Conservation (phyloP, 2,113 vertebrate genomes). For the Oceanites oceanicus region DNA sequence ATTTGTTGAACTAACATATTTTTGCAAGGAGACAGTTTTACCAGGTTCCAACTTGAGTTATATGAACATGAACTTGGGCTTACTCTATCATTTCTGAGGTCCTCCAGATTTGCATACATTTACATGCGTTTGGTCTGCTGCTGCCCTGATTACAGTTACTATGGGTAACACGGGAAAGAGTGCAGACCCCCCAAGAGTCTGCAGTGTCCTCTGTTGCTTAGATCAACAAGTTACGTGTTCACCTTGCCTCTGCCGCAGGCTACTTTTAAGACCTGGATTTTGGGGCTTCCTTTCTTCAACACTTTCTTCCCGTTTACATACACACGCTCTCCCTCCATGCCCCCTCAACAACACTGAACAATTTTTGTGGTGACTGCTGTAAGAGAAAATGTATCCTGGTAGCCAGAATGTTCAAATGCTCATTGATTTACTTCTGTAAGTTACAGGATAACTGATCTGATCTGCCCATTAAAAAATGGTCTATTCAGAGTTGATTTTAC, state of each 20-base stretch:
- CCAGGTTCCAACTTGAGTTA: neutral
- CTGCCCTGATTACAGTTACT: neutral
- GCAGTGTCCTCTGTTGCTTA: neutral
- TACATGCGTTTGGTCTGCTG: neutral
- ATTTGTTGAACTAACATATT: neutral
- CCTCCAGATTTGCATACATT: neutral
- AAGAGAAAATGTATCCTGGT: neutral
- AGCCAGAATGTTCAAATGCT: neutral
- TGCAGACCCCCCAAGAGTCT: rapidly evolving
- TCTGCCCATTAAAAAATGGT: neutral
- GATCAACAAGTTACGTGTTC: neutral
- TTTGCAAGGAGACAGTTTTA: neutral
- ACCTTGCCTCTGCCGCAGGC: neutral
- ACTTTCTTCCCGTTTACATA: neutral
- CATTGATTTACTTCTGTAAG: neutral
- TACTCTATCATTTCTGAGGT: neutral
- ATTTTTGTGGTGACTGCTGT: neutral
- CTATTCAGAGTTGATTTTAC: neutral
- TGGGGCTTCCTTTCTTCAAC: neutral
- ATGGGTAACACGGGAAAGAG: neutral
- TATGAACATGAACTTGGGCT: neutral
- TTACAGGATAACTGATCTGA: neutral
- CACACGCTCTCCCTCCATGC: rapidly evolving
- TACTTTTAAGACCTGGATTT: neutral
- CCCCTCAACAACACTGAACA: neutral